phyloP scores from a whole-genome alignment of 2,888 invertebrate genomes.

The Amaurobius ferox region DNA sequence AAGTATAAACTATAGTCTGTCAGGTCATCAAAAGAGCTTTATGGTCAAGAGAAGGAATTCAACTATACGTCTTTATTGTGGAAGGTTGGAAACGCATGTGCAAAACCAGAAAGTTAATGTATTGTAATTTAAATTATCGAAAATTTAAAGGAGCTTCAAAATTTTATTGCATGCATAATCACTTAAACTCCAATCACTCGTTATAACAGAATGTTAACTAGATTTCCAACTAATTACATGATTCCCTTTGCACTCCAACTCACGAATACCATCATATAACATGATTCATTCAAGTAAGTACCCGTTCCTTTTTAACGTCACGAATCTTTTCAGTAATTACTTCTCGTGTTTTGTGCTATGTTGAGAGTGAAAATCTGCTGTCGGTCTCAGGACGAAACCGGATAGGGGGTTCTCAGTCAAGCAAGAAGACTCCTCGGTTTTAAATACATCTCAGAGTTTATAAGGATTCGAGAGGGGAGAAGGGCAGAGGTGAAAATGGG shows the following conservation, averaged over 20 bases:
- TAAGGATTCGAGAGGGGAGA: neutral
- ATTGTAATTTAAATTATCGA: too few relatives aligned
- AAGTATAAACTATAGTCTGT: too few relatives aligned
- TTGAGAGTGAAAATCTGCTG: neutral
- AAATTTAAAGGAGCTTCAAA: too few relatives aligned
- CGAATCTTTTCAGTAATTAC: constrained; percentile 12
- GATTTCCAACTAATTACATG: neutral
- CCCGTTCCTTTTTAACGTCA: neutral
- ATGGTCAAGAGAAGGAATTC: too few relatives aligned
- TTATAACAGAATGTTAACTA: too few relatives aligned
- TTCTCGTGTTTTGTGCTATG: neutral
- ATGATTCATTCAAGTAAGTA: neutral
- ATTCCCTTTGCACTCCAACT: neutral
- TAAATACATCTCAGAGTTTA: constrained; percentile 3
- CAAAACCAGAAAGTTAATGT: too few relatives aligned
- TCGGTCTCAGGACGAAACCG: neutral
- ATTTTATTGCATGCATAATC: too few relatives aligned
- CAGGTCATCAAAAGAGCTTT: too few relatives aligned
- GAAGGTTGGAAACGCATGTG: too few relatives aligned
- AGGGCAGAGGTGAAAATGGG: neutral
- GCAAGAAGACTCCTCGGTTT: neutral
- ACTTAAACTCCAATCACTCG: too few relatives aligned
- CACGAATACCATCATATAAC: neutral
- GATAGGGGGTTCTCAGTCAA: neutral
- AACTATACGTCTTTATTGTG: too few relatives aligned